Percentiles rank a stretch among this genome's conserved stretches.
These are phyloP conservation scores for Centropyge bicolor DNA, from an alignment of 2,797 vertebrate species.

Conservation along the genomic window DNA sequence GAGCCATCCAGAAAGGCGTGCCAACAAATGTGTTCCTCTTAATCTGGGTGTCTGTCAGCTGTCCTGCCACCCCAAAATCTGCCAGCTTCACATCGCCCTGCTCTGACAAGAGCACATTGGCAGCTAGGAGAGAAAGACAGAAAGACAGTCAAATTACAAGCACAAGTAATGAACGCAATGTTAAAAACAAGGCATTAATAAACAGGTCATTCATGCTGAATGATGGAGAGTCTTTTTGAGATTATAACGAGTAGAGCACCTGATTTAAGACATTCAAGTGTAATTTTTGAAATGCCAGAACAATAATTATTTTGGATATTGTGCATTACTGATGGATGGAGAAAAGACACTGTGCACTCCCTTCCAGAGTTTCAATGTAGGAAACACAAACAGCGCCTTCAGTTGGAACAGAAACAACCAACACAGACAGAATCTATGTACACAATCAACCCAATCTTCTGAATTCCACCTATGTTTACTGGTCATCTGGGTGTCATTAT, in stretches of 20 bases:
- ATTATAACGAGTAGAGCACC: background rate
- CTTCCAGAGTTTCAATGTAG: background rate
- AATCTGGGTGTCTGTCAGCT: constrained; percentile 98
- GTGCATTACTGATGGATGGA: background rate
- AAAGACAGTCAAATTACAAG: background rate
- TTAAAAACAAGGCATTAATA: background rate
- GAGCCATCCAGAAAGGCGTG: constrained; percentile 99
- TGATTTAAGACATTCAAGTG: background rate
- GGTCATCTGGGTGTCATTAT: background rate
- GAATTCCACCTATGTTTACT: background rate
- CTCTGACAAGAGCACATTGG: constrained; percentile 97
- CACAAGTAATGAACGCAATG: background rate
- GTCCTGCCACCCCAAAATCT: constrained; percentile 97
- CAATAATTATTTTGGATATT: constrained; percentile 6
- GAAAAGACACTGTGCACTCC: background rate
- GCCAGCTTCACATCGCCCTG: constrained; percentile 98
- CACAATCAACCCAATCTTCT: background rate
- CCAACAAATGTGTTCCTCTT: constrained; percentile 99
- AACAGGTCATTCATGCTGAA: background rate
- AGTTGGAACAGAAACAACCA: background rate
- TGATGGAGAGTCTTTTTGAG: background rate
- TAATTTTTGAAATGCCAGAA: background rate
- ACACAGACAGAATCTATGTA: background rate
- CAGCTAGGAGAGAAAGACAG: constrained; percentile 81
- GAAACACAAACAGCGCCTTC: background rate